Evolutionary conservation across 2,888 invertebrate genomes (phyloP), one percentile per base, ranked within the genome.

Genomic region (Buathra laborator): DNA sequence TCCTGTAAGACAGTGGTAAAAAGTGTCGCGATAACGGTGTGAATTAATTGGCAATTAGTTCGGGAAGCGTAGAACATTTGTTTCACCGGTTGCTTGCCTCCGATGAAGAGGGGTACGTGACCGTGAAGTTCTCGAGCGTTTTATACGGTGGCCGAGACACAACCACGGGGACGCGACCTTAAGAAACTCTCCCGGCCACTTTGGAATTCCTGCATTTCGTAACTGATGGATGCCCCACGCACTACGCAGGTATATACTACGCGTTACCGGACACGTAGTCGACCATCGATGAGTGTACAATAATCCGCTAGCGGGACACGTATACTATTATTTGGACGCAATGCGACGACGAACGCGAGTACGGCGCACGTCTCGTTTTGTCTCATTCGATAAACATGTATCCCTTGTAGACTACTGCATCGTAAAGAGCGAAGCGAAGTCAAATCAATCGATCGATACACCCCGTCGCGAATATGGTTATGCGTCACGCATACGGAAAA

Each of bases 401-500:
- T 37, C 16, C 37, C 37, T 7, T 44, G 56, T 29, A 53, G n/a
- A 32, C 29, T 44, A 10, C 56, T 32, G 67, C 74, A 66, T 14
- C 71, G 37, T 66, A 9, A 66, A 70, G 72, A 67, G 24, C 56
- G 80, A 82, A 5, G 9, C 67, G 56, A 62, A 76, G 72, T 64
- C 62, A 86, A 86, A 84, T 84, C 68, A 80, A 59, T 77, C 80
- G 71, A 77, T 83, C 86, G 85, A 68, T 84, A 62, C 84, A 37
- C 44, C 66, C 81, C 80, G 72, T 56, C 76, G 43, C 44, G 77
- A 81, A 44, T 64, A 67, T 53, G 67, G 44, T 74, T 71, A 91
- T 91, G 91, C 89, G 88, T 84, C 83, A 46, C 86, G 92, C 90
- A 91, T 92, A 90, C 91, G 90, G 88, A 92, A 92, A 92, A 92